Evolutionary conservation across 35 echinoderm and acorn worm genomes (phyloP), one percentile per base, ranked within the genome.

Genomic region (Chiridota heheva): DNA sequence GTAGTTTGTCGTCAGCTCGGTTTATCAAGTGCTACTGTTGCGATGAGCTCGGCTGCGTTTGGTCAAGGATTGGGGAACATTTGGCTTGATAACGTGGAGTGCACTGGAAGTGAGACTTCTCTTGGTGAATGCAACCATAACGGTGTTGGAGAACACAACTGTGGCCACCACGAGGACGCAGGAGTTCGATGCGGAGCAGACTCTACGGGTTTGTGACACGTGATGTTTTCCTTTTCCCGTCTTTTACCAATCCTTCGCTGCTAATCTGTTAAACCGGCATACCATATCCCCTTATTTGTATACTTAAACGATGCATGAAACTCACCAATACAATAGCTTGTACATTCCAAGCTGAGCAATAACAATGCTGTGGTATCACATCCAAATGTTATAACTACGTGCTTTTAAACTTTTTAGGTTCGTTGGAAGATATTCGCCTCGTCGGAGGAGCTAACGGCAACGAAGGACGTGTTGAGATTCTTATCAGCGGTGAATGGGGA

Each of bases 381-480:
- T n/a, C n/a, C n/a, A n/a, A n/a, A n/a, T n/a, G n/a, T n/a, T n/a
- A n/a, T n/a, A n/a, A n/a, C n/a, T n/a, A n/a, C n/a, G n/a, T n/a
- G n/a, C n/a, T n/a, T n/a, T n/a, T n/a, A n/a, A n/a, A n/a, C n/a
- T n/a, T n/a, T 73, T 10, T 42, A 32, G 63, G 37, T 0, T 4
- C 30, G 2, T 42, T 70, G 17, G 18, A 42, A 12, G 42, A 48
- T 13, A 48, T 84, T 20, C 66, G 83, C 40, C 83, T 86, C 2
- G 57, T 76, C 25, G 70, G 58, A 39, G 83, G 83, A 63, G 22
- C 28, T 63, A 44, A 51, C 51, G 24, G 47, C 30, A 44, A 13
- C 26, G 71, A 77, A 62, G 83, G 83, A 7, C 48, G 83, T 61
- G 83, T 86, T 43, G 83, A 86, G 46, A 38, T 86, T 18, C 20